phyloP scores from a whole-genome alignment of 2,113 vertebrate species.

The Struthio camelus region DNA sequence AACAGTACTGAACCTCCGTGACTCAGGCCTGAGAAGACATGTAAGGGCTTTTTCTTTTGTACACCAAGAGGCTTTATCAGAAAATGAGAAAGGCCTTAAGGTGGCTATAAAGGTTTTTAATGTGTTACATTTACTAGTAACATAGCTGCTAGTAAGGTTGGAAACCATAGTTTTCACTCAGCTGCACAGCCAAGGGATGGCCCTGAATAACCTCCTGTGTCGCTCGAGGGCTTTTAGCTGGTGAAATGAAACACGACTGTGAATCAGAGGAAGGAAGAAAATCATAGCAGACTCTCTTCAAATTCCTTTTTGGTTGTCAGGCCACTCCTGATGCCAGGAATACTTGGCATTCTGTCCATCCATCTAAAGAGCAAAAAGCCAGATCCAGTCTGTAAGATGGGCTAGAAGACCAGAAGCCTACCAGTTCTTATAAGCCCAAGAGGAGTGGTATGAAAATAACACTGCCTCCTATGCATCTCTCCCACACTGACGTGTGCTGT shows the following conservation, averaged over 20 bases:
- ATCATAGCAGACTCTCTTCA: neutral
- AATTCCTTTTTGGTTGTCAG: neutral
- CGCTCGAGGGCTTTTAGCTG: conserved; percentile 45
- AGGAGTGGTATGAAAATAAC: neutral
- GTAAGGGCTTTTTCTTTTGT: neutral
- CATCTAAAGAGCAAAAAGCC: neutral
- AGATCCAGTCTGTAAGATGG: neutral
- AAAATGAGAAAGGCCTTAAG: neutral
- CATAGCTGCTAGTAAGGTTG: conserved; percentile 17
- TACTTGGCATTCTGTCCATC: neutral
- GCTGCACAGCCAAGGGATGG: neutral
- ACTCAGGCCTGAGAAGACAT: neutral
- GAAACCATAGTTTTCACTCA: conserved; percentile 31
- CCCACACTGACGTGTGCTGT: neutral
- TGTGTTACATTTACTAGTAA: neutral
- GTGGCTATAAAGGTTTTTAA: neutral
- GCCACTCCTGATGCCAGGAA: neutral
- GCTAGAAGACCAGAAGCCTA: neutral
- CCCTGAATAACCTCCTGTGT: conserved; percentile 57
- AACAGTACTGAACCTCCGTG: neutral
- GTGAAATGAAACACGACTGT: conserved; percentile 17
- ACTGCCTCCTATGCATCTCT: neutral
- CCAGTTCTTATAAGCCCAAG: neutral
- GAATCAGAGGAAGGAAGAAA: conserved; percentile 12
- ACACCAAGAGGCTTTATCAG: neutral